These are phyloP conservation scores for Reticulitermes lucifugus DNA, from an alignment of 2,888 invertebrate genomes.

Conservation along the genomic window DNA sequence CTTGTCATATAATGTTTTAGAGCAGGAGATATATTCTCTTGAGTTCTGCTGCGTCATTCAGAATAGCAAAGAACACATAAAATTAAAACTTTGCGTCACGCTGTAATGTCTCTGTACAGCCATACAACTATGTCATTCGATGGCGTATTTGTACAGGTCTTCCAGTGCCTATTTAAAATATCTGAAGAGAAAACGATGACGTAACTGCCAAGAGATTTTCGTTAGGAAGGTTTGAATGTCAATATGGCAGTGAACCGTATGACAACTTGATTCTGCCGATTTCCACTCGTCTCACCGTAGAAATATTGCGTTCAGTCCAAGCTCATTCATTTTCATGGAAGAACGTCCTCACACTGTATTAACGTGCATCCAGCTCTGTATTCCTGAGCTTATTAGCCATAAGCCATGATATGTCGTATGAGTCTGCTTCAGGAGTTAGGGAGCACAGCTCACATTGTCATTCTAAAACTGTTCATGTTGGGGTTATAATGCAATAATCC, in stretches of 20 bases:
- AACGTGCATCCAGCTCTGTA: not conserved
- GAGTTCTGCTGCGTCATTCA: not conserved
- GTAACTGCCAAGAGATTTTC: slow-evolving; percentile 41
- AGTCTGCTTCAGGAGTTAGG: too few species aligned
- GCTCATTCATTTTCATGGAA: slow-evolving; percentile 17
- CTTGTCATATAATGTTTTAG: too few species aligned
- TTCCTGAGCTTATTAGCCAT: not conserved
- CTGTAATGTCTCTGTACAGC: not conserved
- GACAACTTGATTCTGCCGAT: slow-evolving; percentile 26
- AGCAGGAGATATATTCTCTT: too few species aligned
- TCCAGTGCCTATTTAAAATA: slow-evolving; percentile 28
- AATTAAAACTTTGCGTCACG: not conserved
- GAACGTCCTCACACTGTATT: not conserved
- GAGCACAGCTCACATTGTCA: too few species aligned
- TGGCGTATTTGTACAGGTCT: not conserved
- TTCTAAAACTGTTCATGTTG: too few species aligned
- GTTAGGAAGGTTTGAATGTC: slow-evolving; percentile 3
- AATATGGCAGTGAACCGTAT: slow-evolving; percentile 29
- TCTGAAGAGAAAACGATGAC: slow-evolving; percentile 40
- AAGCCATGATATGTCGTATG: too few species aligned
- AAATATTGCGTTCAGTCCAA: not conserved
- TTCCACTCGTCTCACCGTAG: not conserved
- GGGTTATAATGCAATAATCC: too few species aligned
- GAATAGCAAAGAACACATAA: not conserved
- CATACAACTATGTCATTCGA: not conserved